Conservation (phyloP, 2,113 vertebrate species). For the Perca fluviatilis region DNA sequence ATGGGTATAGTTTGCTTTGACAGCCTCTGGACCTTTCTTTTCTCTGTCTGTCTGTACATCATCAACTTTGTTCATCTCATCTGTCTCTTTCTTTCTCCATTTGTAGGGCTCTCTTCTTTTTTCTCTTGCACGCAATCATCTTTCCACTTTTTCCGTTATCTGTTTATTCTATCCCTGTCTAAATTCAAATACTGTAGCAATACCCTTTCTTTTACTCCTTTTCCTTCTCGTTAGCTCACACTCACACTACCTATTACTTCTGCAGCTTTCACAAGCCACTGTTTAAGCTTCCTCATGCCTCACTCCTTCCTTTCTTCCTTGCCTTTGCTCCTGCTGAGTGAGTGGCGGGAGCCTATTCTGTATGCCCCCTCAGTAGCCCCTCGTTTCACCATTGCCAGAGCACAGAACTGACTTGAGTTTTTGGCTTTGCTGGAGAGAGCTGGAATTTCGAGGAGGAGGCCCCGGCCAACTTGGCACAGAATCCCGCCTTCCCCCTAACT, state of each 20-base stretch:
- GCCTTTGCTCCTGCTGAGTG: constrained; percentile 70
- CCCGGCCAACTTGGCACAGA: constrained; percentile 84
- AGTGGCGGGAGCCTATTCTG: constrained; percentile 71
- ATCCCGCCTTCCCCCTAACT: constrained; percentile 78
- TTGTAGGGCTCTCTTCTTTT: constrained; percentile 5
- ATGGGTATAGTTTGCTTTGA: not conserved
- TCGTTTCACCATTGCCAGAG: constrained; percentile 75
- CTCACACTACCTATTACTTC: constrained; percentile 30
- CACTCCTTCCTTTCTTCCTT: constrained; percentile 40
- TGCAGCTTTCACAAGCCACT: constrained; percentile 42
- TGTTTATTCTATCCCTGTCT: constrained; percentile 43
- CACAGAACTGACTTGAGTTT: constrained; percentile 80
- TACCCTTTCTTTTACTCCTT: constrained; percentile 3
- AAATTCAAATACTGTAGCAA: constrained; percentile 29
- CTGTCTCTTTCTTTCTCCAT: not conserved
- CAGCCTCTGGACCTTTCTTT: not conserved
- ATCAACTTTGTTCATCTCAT: constrained; percentile 12
- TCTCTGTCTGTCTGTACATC: constrained; percentile 13
- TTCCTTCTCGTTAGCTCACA: constrained; percentile 32
- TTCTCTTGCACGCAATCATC: constrained; percentile 54
- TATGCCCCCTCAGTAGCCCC: constrained; percentile 84
- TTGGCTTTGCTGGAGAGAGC: constrained; percentile 79
- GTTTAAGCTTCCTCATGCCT: constrained; percentile 58
- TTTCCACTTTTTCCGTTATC: constrained; percentile 49
- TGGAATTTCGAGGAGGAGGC: constrained; percentile 85